These are phyloP conservation scores for Cherax quadricarinatus DNA, from an alignment of 1,140 invertebrate genomes.

Conservation along the genomic window DNA sequence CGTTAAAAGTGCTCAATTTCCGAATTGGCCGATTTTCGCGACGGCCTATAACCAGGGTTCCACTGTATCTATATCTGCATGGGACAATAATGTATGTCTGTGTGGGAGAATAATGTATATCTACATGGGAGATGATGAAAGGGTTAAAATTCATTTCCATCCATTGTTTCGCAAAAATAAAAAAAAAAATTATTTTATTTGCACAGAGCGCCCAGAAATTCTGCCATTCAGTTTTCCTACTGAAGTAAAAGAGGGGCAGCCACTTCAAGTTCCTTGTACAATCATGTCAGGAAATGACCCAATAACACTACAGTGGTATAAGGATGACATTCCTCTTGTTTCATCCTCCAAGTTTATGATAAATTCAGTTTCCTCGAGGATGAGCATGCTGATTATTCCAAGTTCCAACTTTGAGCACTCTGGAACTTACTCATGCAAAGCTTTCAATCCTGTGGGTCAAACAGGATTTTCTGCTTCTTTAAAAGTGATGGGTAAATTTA, in stretches of 20 bases:
- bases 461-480: conserved; percentile 74
- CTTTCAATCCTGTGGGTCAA: conserved; percentile 74
- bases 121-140: too few relatives aligned
- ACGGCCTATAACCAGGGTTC: too few relatives aligned
- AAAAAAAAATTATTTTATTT: background rate
- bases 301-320: conserved; percentile 76
- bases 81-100: too few relatives aligned
- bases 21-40: too few relatives aligned
- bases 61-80: too few relatives aligned
- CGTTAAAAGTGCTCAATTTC: too few relatives aligned
- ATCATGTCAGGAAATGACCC: conserved; percentile 80
- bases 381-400: conserved; percentile 70
- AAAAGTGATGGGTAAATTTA: conserved; percentile 73
- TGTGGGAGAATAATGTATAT: too few relatives aligned
- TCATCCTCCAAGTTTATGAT: conserved; percentile 66
- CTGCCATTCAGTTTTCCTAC: conserved; percentile 84
- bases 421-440: conserved; percentile 75
- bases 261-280: conserved; percentile 84
- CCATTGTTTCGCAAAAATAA: too few relatives aligned
- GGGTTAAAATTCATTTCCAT: too few relatives aligned
- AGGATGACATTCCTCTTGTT: conserved; percentile 53
- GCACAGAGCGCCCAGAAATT: conserved; percentile 77
- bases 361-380: conserved; percentile 59
- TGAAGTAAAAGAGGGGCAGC: conserved; percentile 81
- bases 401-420: conserved; percentile 72